Base-by-base conservation (phyloP, 30 jellyfish, hydroid and myxozoan species). In the Nemopilema nomurai region DNA sequence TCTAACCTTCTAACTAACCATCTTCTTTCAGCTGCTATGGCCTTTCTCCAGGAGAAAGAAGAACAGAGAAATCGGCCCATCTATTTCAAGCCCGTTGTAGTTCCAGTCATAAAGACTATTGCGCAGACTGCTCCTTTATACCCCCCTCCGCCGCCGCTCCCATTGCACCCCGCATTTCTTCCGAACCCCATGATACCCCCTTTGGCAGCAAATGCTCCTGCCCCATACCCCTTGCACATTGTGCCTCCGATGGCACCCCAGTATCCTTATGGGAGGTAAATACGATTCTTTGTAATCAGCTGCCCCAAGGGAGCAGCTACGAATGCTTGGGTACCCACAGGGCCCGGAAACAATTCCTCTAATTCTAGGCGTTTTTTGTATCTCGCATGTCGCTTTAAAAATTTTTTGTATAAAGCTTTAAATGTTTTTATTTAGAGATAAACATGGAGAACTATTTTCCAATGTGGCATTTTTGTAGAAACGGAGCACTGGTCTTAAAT, bases 161-260 rank as follows among this genome's bases (percentile, higher is more conserved):
- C 89, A 1, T 23, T 66, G 17, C 67, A 51, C 67, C 32, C 30
- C 82, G 18, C 51, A 23, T 29, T 27, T 27, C 23, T 69, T 69
- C 30, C 65, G 66, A 71, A n/a, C 69, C 77, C 66, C 21, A 67
- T 28, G 4, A 18, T 77, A 23, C 65, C 77, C 7, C 82, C 80
- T 8, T 30, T 80, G 31, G 82, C 51, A 22, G 83, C 78, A 65
- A 76, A 81, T 0, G 51, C 74, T 41, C 78, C 72, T 8, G 77
- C 75, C 28, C 81, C 87, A 1, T 32, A 30, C 25, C 13, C n/a
- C 31, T 30, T 22, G 17, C 85, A 71, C 0, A 62, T 71, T 51
- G 86, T 83, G 20, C 91, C 91, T 16, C 91, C 91, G 20, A 62
- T 84, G 63, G 87, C 93, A 8, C 89, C 89, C 32, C 19, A 62